A percentile compares a stretch with the other conserved stretches of the same genome.
Conservation (phyloP, 53 echinoderm and acorn worm species). For the Glandiceps talaboti region DNA sequence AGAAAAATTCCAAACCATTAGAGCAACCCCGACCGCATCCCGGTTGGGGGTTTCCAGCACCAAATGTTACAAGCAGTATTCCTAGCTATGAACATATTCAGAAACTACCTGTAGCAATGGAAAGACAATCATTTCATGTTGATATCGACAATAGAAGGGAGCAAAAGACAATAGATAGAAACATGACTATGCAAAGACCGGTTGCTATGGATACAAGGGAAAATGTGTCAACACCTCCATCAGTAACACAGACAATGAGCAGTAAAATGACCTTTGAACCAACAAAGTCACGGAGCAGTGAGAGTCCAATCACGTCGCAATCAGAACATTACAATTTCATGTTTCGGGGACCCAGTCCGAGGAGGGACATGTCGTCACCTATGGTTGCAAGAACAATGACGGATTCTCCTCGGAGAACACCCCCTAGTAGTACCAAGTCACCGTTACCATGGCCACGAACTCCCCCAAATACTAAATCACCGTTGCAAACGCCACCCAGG, state of each 20-base stretch:
- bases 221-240: background rate
- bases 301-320: background rate
- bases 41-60: background rate
- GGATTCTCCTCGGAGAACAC: background rate
- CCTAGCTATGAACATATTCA: background rate
- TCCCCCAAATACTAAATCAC: background rate
- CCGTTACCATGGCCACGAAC: background rate
- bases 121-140: background rate
- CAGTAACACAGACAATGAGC: background rate
- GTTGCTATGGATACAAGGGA: background rate
- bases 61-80: background rate
- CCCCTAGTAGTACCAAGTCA: background rate
- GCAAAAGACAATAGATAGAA: background rate
- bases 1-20: background rate
- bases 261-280: background rate
- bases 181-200: background rate
- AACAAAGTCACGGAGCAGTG: background rate
- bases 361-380: background rate
- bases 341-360: background rate
- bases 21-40: background rate
- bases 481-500: background rate
- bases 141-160: background rate
- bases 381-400: background rate
- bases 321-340: background rate
- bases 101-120: no score